Conservation (phyloP, 1,140 invertebrate species). For the Panonychus citri region DNA sequence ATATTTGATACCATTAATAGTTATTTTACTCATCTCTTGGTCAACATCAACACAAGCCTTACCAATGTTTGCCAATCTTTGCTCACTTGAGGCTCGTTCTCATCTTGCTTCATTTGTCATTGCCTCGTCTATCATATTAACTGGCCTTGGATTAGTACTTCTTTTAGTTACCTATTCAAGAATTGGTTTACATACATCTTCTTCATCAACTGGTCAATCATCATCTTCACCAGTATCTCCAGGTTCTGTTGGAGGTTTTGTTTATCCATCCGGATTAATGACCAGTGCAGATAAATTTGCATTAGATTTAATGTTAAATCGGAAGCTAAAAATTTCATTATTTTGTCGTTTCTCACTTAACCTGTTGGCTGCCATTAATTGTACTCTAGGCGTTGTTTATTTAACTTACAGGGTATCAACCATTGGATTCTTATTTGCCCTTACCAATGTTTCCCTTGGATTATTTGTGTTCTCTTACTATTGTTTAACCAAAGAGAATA, state of each 20-base stretch:
- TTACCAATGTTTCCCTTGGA: conserved; percentile 72
- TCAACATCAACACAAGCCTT: not conserved
- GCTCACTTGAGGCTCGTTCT: not conserved
- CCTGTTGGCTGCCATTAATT: conserved; percentile 20
- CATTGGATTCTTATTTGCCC: conserved; percentile 77
- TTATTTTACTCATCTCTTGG: not conserved
- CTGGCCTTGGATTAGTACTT: not conserved
- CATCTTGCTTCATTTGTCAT: not conserved
- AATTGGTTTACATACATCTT: too few relatives aligned
- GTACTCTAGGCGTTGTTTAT: conserved; percentile 67
- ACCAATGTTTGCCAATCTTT: not conserved
- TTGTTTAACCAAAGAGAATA: conserved; percentile 82
- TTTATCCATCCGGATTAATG: not conserved
- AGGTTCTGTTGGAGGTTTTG: not conserved
- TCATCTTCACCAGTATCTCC: not conserved
- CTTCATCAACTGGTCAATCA: too few relatives aligned
- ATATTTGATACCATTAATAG: not conserved
- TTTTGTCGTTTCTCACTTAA: not conserved
- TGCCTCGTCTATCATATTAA: not conserved
- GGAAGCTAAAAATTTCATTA: not conserved
- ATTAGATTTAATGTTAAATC: not conserved
- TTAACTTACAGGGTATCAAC: conserved; percentile 53
- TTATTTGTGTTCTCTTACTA: conserved; percentile 86
- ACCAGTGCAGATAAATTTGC: not conserved
- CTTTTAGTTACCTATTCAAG: too few relatives aligned